Evolutionary conservation across 2,797 vertebrate species (phyloP).

Genomic region (Luscinia luscinia): DNA sequence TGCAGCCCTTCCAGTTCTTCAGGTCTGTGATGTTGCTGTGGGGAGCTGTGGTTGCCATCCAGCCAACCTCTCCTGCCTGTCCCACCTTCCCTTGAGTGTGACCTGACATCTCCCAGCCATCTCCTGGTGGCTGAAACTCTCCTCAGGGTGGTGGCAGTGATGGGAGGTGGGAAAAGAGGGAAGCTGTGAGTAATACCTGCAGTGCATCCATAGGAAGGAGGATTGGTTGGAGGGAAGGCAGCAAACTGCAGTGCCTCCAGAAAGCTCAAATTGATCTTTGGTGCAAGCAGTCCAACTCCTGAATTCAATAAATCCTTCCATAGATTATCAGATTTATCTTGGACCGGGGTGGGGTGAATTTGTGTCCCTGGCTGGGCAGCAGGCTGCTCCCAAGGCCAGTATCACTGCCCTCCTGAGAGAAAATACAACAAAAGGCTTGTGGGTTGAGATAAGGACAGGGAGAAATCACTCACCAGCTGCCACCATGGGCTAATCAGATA

Average conservation of each 20-base stretch:
- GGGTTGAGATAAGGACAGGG: not conserved
- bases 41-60: not conserved
- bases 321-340: not conserved
- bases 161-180: not conserved
- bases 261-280: not conserved
- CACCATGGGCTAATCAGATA: not conserved
- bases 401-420: not conserved
- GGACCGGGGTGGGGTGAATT: not conserved
- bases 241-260: not conserved
- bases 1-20: not conserved
- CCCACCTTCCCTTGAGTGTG: not conserved
- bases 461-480: not conserved
- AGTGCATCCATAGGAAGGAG: not conserved
- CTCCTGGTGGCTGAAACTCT: constrained; percentile 18
- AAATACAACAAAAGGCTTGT: not conserved
- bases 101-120: accelerated
- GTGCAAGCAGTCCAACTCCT: not conserved
- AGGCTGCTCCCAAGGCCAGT: not conserved
- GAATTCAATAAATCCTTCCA: not conserved
- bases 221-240: not conserved
- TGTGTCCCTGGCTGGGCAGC: not conserved
- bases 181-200: not conserved
- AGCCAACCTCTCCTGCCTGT: not conserved
- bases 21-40: not conserved
- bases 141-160: not conserved